These are phyloP conservation scores for Mastigias papua DNA, from an alignment of 30 jellyfish, hydroid and myxozoan species.

Conservation along the genomic window DNA sequence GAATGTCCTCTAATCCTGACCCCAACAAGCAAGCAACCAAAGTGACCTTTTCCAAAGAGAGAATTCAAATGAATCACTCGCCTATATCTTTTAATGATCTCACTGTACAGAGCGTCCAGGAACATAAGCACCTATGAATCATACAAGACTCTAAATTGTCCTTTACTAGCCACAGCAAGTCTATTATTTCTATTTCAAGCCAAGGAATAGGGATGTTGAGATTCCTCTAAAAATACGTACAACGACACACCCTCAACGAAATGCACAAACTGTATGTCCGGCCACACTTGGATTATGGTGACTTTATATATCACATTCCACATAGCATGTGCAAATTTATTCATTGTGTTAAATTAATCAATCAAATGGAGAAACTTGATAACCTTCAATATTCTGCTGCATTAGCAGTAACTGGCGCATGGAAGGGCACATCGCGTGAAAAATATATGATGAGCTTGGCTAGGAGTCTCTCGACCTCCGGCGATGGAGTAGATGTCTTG, in stretches of 20 bases:
- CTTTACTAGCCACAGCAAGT: conserved; percentile 33
- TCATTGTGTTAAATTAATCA: not conserved
- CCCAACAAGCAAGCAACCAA: conserved; percentile 72
- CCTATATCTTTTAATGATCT: conserved; percentile 48
- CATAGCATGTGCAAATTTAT: conserved; percentile 30
- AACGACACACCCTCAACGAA: conserved; percentile 55
- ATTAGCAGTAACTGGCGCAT: conserved; percentile 12
- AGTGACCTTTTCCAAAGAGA: conserved; percentile 54
- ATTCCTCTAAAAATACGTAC: conserved; percentile 49
- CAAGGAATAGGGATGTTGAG: conserved; percentile 58
- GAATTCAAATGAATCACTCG: conserved; percentile 55
- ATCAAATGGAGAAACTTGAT: conserved; percentile 43
- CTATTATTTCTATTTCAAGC: conserved; percentile 48
- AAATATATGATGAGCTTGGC: conserved; percentile 41
- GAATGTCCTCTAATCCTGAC: conserved; percentile 80
- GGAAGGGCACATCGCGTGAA: conserved; percentile 40
- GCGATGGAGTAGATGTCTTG: conserved; percentile 57
- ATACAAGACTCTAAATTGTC: conserved; percentile 45
- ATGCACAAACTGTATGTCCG: conserved; percentile 53
- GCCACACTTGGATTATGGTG: conserved; percentile 62
- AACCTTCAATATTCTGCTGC: conserved; percentile 59
- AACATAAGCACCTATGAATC: conserved; percentile 48
- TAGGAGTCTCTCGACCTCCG: conserved; percentile 61
- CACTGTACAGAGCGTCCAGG: conserved; percentile 50
- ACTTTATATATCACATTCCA: conserved; percentile 47